phyloP scores from a whole-genome alignment of 53 echinoderm and acorn worm genomes.

The Luidia sarsii region DNA sequence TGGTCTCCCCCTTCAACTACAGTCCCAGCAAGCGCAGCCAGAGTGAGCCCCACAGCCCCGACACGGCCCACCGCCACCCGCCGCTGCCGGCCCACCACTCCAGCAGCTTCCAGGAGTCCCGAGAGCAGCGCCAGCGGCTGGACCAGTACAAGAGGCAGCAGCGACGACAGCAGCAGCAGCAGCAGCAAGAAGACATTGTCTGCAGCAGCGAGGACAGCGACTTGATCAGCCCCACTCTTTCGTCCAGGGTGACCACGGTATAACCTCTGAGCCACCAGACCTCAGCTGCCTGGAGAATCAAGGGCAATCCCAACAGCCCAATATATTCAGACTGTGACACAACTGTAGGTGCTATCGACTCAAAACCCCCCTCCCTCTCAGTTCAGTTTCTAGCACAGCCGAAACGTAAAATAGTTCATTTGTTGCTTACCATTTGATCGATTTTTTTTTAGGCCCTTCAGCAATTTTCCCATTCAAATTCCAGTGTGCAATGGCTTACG shows the following conservation, averaged over 20 bases:
- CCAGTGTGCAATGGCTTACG: slow-evolving; percentile 12
- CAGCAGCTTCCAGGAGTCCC: slow-evolving; percentile 48
- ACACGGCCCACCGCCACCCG: slow-evolving; percentile 30
- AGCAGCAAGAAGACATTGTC: slow-evolving; percentile 45
- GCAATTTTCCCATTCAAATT: neutral
- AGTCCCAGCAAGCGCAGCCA: slow-evolving; percentile 87
- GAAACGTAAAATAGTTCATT: no score
- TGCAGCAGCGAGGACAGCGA: slow-evolving; percentile 74
- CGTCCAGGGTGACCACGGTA: slow-evolving; percentile 89
- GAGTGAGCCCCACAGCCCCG: slow-evolving; percentile 62
- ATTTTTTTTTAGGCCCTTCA: no score
- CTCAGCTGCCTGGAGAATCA: neutral
- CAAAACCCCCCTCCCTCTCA: no score
- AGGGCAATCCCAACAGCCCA: no score
- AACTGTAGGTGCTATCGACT: no score
- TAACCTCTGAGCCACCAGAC: slow-evolving; percentile 55
- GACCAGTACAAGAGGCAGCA: slow-evolving; percentile 36
- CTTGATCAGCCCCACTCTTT: slow-evolving; percentile 80
- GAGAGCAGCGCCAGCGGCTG: slow-evolving; percentile 14
- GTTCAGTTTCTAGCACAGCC: no score
- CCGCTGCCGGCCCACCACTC: slow-evolving; percentile 47
- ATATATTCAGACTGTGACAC: no score
- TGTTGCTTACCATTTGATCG: no score
- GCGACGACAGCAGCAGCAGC: slow-evolving; percentile 42
- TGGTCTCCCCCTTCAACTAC: slow-evolving; percentile 98